phyloP scores from a whole-genome alignment of 2,888 invertebrate species.

The Andrena trimmerana region DNA sequence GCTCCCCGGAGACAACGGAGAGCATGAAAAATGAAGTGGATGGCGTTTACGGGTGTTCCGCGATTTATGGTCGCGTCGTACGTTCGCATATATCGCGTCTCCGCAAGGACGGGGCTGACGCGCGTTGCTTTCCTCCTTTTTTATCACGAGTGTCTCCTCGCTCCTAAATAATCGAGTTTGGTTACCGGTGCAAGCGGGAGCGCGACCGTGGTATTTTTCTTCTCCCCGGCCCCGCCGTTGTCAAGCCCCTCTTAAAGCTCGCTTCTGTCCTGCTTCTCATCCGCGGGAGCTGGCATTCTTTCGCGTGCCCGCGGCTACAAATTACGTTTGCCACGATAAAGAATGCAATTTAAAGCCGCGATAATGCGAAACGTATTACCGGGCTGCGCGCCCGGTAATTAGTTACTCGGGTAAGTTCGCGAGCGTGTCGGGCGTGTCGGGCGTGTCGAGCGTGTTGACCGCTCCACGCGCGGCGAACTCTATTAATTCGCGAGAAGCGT shows the following conservation, averaged over 20 bases:
- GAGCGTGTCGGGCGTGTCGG: conserved; percentile 9
- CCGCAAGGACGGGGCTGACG: conserved; percentile 19
- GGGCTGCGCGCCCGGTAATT: conserved; percentile 29
- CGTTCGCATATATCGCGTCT: conserved; percentile 33
- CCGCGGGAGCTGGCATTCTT: not conserved
- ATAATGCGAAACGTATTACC: conserved; percentile 22
- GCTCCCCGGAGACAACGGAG: conserved; percentile 56
- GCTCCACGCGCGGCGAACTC: not conserved
- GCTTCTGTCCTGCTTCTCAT: not conserved
- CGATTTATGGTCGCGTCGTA: conserved; percentile 67
- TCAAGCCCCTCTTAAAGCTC: not conserved
- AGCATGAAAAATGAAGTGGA: conserved; percentile 70
- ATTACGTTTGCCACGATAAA: conserved; percentile 46
- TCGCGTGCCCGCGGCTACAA: conserved; percentile 29
- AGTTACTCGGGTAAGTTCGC: not conserved
- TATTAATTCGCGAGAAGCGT: conserved; percentile 24
- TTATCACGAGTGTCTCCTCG: conserved; percentile 3
- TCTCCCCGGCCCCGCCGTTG: not conserved
- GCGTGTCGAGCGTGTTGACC: no score
- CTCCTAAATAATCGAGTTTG: conserved; percentile 49
- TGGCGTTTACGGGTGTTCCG: conserved; percentile 66
- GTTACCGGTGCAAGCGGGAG: not conserved
- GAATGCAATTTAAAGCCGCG: conserved; percentile 42
- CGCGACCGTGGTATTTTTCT: conserved; percentile 11
- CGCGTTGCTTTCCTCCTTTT: not conserved